phyloP scores from a whole-genome alignment of 1,140 invertebrate genomes.

The Trigoniulus corallinus region DNA sequence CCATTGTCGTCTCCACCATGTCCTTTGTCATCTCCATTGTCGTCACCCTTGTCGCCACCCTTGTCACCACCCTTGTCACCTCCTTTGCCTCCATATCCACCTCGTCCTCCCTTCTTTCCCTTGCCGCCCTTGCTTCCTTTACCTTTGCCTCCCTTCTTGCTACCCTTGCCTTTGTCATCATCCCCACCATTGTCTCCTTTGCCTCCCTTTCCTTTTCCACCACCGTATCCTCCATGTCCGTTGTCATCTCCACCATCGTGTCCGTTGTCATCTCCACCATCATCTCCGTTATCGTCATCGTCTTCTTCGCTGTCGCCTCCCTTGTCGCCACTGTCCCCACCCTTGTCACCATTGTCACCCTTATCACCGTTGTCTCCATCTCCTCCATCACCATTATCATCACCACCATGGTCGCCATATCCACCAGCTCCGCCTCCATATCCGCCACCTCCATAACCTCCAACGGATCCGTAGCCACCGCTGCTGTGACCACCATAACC shows the following conservation, averaged over 20 bases:
- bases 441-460: background rate
- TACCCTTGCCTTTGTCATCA: background rate
- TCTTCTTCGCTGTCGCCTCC: background rate
- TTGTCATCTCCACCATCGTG: background rate
- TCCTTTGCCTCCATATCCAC: background rate
- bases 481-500: background rate
- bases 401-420: background rate
- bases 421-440: background rate
- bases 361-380: no score
- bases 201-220: background rate
- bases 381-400: background rate
- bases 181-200: background rate
- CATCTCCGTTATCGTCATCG: background rate
- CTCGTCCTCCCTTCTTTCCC: no score
- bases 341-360: no score
- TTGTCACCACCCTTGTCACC: background rate
- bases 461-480: background rate
- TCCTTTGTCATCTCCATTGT: background rate
- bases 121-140: background rate
- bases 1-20: background rate
- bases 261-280: background rate
- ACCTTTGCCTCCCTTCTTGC: background rate
- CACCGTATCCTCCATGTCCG: background rate
- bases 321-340: no score
- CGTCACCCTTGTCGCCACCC: background rate